phyloP scores from a whole-genome alignment of 2,797 vertebrate species.

The Esox lucius region DNA sequence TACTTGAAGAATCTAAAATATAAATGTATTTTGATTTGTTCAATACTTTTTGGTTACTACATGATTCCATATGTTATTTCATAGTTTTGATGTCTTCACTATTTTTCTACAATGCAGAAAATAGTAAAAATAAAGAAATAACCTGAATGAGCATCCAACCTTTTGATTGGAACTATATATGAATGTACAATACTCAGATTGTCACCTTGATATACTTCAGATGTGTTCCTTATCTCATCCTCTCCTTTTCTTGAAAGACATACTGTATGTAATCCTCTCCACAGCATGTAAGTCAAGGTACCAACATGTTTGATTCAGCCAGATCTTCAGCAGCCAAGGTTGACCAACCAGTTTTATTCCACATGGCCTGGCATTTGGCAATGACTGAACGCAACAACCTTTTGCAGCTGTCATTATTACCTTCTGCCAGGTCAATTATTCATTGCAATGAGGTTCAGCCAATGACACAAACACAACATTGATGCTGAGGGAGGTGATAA shows the following conservation, averaged over 20 bases:
- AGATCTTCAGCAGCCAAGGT: slow-evolving; percentile 31
- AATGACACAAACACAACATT: slow-evolving; percentile 21
- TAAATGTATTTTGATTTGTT: too few relatives aligned
- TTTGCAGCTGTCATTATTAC: slow-evolving; percentile 36
- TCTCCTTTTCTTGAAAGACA: slow-evolving; percentile 18
- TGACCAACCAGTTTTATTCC: slow-evolving; percentile 30
- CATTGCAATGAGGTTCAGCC: slow-evolving; percentile 26
- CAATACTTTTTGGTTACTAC: too few relatives aligned
- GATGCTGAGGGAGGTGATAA: slow-evolving; percentile 28
- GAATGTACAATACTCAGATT: slow-evolving; percentile 9
- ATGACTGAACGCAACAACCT: slow-evolving; percentile 20
- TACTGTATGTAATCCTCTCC: slow-evolving; percentile 20
- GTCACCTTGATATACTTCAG: slow-evolving; percentile 4
- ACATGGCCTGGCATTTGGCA: slow-evolving; percentile 18
- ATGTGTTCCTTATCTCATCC: slow-evolving; percentile 5
- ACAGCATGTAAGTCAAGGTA: slow-evolving; percentile 24
- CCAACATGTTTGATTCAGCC: slow-evolving; percentile 28
- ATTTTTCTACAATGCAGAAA: too few relatives aligned
- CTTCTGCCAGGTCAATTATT: slow-evolving; percentile 30
- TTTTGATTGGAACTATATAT: background rate
- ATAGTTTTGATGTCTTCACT: too few relatives aligned
- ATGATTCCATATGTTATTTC: too few relatives aligned
- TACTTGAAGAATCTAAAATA: too few relatives aligned
- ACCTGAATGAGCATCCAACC: too few relatives aligned
- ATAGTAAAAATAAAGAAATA: too few relatives aligned